phyloP scores from a whole-genome alignment of 2,797 vertebrate species.

The Octomys mimax region DNA sequence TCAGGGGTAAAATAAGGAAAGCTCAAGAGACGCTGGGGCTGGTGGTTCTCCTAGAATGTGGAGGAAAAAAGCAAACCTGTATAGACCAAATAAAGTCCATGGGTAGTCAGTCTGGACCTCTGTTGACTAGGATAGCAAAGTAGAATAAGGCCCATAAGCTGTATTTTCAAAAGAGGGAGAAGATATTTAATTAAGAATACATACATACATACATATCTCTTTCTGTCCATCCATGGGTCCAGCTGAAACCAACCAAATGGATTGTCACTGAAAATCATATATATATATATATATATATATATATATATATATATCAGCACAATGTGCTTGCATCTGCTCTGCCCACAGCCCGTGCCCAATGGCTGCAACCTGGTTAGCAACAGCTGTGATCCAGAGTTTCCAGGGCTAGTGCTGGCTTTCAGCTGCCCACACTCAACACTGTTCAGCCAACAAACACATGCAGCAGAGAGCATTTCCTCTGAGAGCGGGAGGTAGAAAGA shows the following conservation, averaged over 20 bases:
- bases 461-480: not conserved
- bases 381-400: not conserved
- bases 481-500: not conserved
- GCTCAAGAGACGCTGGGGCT: not conserved
- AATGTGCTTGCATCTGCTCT: not conserved
- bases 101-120: not conserved
- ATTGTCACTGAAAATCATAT: too few relatives aligned
- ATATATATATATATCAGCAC: not conserved
- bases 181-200: not conserved
- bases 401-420: too few relatives aligned
- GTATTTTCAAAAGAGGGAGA: constrained; percentile 15
- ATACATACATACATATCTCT: too few relatives aligned
- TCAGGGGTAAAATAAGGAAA: not conserved
- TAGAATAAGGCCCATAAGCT: not conserved
- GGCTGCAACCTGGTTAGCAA: not conserved
- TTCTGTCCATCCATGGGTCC: too few relatives aligned
- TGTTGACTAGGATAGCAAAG: not conserved
- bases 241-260: too few relatives aligned
- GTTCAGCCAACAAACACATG: not conserved
- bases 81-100: not conserved
- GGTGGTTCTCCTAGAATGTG: not conserved
- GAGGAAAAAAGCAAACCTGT: not conserved
- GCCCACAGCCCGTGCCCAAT: not conserved
- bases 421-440: not conserved
- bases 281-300: not conserved